Evolutionary conservation across 92 coral and sea anemone genomes (phyloP).

Genomic region (Meandrina meandrites): DNA sequence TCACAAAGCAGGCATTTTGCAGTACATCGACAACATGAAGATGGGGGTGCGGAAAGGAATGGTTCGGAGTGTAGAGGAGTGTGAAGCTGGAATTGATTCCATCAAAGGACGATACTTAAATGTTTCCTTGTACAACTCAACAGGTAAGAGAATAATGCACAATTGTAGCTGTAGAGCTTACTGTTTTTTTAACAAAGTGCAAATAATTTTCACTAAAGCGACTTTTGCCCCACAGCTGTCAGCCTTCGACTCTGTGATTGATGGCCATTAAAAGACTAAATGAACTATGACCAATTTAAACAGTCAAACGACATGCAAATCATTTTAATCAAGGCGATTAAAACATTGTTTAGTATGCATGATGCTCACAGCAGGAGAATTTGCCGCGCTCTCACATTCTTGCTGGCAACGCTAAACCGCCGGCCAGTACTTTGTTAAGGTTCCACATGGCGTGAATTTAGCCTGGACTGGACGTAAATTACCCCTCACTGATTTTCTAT

Average conservation of each 20-base stretch:
- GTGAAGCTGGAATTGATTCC: slow-evolving; percentile 81
- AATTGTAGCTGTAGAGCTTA: background rate
- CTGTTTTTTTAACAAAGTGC: background rate
- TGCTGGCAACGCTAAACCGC: too few relatives aligned
- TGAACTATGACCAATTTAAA: background rate
- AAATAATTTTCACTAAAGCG: background rate
- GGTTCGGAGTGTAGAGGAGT: slow-evolving; percentile 72
- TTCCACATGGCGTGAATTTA: too few relatives aligned
- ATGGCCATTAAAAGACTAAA: too few relatives aligned
- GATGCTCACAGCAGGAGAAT: too few relatives aligned
- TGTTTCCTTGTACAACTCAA: slow-evolving; percentile 63
- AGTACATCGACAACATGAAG: slow-evolving; percentile 80
- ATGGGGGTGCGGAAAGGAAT: slow-evolving; percentile 80
- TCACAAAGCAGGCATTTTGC: slow-evolving; percentile 56
- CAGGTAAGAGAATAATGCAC: slow-evolving; percentile 57
- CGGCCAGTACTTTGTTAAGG: too few relatives aligned
- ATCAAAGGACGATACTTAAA: slow-evolving; percentile 67
- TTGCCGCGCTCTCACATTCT: too few relatives aligned
- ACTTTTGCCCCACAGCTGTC: background rate
- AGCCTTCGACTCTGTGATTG: background rate
- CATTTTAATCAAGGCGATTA: background rate
- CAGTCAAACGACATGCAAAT: background rate
- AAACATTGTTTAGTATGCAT: too few relatives aligned
- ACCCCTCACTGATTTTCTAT: too few relatives aligned
- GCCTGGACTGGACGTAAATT: too few relatives aligned